These are phyloP conservation scores for Myxocyprinus asiaticus DNA, from an alignment of 2,113 vertebrate genomes.

Conservation along the genomic window DNA sequence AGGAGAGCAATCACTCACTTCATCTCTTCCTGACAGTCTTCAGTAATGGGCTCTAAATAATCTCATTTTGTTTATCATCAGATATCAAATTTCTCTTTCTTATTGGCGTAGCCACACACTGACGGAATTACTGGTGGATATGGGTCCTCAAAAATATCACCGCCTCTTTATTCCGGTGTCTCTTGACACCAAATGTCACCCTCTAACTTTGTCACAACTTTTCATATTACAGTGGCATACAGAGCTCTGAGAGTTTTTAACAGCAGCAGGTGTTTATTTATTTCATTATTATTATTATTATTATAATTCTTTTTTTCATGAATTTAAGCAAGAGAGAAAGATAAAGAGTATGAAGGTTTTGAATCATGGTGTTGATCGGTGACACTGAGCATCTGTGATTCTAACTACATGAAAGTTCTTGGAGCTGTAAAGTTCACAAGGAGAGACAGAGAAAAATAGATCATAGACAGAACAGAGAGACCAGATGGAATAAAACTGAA, in stretches of 20 bases:
- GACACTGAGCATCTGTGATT: conserved; percentile 37
- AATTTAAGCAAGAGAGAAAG: neutral
- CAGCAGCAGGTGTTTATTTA: conserved; percentile 14
- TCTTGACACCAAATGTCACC: conserved; percentile 46
- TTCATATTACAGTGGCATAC: conserved; percentile 41
- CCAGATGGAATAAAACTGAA: no score
- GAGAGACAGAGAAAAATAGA: no score
- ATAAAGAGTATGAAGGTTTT: conserved; percentile 1
- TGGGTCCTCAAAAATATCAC: conserved; percentile 50
- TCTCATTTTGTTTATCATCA: conserved; percentile 80
- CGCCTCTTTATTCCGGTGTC: conserved; percentile 34
- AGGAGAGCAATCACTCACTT: conserved; percentile 76
- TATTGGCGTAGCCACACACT: conserved; percentile 75
- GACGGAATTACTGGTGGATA: conserved; percentile 60
- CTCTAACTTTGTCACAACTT: conserved; percentile 30
- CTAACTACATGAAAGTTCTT: conserved; percentile 24
- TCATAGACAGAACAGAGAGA: no score
- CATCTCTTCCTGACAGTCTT: conserved; percentile 76
- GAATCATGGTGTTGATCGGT: neutral
- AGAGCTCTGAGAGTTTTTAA: neutral
- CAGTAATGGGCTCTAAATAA: conserved; percentile 76
- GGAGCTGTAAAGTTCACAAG: conserved; percentile 1
- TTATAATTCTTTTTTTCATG: neutral
- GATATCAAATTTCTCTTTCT: conserved; percentile 76
- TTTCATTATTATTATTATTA: no score